These are phyloP conservation scores for Pristionchus entomophagus DNA, from an alignment of 2,888 invertebrate genomes.

Conservation along the genomic window DNA sequence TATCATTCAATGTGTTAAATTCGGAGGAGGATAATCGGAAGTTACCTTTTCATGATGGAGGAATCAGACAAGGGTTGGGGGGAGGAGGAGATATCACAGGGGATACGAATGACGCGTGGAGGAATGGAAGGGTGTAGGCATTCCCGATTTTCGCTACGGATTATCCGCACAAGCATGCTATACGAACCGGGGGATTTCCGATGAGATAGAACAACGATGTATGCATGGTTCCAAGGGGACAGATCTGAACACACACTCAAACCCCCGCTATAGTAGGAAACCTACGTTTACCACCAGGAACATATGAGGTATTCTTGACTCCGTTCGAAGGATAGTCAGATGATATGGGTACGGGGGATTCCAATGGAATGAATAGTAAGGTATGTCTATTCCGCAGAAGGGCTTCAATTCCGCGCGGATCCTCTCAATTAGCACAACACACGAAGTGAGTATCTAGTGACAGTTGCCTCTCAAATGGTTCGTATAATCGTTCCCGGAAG, in stretches of 20 bases:
- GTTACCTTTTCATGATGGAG: background rate
- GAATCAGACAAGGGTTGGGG: background rate
- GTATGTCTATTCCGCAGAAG: too few relatives aligned
- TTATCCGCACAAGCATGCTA: background rate
- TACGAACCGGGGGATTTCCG: slow-evolving; percentile 13
- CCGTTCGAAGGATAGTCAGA: too few relatives aligned
- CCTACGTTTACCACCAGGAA: too few relatives aligned
- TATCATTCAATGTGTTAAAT: too few relatives aligned
- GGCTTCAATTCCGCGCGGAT: too few relatives aligned
- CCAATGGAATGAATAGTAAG: too few relatives aligned
- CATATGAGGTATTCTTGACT: too few relatives aligned
- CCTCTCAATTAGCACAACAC: background rate
- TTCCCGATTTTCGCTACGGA: slow-evolving; percentile 13
- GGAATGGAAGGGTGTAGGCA: background rate
- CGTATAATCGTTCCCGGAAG: background rate
- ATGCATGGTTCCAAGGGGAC: background rate
- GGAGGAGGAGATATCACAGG: background rate
- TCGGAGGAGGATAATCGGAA: background rate
- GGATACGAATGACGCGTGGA: background rate
- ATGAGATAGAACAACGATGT: background rate
- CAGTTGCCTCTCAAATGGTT: background rate
- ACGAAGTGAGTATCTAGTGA: background rate
- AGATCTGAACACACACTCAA: too few relatives aligned
- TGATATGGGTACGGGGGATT: too few relatives aligned
- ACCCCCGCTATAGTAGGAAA: too few relatives aligned